Evolutionary conservation across 2,888 invertebrate genomes (phyloP), one percentile per base, ranked within the genome.

Genomic region (Dynastes maya): DNA sequence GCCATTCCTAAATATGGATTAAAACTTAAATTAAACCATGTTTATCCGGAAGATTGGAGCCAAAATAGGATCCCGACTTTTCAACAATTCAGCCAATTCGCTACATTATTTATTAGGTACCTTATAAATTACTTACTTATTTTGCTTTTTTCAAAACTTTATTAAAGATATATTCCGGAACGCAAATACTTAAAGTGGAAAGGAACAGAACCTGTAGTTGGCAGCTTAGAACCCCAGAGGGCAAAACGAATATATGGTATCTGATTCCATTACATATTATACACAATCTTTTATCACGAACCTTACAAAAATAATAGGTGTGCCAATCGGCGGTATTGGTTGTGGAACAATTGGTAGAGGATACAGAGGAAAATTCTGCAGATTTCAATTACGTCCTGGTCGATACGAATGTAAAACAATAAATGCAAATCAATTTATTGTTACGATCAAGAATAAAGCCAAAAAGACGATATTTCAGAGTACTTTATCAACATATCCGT

Each of bases 321-420:
- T 94, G 37, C 96, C 96, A 1, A 90, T 96, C 82, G 96, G 96
- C 78, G 96, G 95, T 65, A 93, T 96, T 80, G 96, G 96, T 2
- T 91, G 92, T 81, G 95, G 95, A 0, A 93, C 95, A 0, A 98
- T 98, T 84, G 98, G 98, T 2, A 91, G 98, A 76, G 98, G 98
- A 3, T 98, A 93, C 89, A 93, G 94, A 85, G 98, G 98, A 27
- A 97, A 97, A 89, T 98, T 98, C 89, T 97, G 97, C 88, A 92
- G 98, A 77, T 98, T 94, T 88, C 96, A 97, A 88, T 90, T 98
- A 86, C 92, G 93, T 80, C 98, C 98, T 0, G 98, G 98, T 71
- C 91, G 96, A 80, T 97, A 97, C 89, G 95, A 96, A 85, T 96
- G 97, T 88, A 91, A 95, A 83, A 94, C 94, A 4, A 92, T 96